Base-by-base conservation (phyloP, 1,140 invertebrate species). In the Eumeta japonica region DNA sequence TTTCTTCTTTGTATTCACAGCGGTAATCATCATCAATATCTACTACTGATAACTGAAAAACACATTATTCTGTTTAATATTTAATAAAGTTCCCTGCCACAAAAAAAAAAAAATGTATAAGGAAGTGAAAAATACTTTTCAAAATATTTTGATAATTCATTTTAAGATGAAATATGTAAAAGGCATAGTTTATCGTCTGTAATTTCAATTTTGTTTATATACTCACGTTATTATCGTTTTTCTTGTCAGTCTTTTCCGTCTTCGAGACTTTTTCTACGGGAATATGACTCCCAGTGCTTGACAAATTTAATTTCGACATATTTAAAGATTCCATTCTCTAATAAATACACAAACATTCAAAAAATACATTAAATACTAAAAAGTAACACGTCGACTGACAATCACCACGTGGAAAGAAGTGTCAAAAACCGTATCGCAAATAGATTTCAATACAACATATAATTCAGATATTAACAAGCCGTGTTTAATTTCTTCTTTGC, bases 391-490 rank as follows among this genome's bases (percentile, higher is more conserved):
- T 73, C 58, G 58, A 66, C 64, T 42, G 59, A 68, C 62, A 53
- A 44, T 44, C 55, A 73, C 65, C 68, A 73, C 68, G 68, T 73
- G 68, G 68, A 71, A 58, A 64, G 43, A 54, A 62, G 57, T 51
- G 68, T 68, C 68, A 73, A 60, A 57, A 46, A 48, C 48, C 47
- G 48, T 46, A 39, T 37, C 37, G 46, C 35, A 54, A 44, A 40
- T 42, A 28, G 16, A 34, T 14, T 34, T 44, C 28, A 43, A 51
- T 40, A 31, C n/a, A n/a, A 24, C 5, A n/a, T n/a, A 24, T 24
- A 7, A 24, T 24, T 24, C 20, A n/a, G n/a, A n/a, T n/a, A n/a
- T 24, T 24, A 7, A n/a, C n/a, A 24, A 7, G 20, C n/a, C n/a
- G n/a, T 24, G 5, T 7, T 7, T 7, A 24, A 24, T 7, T 24